Base-by-base conservation (phyloP, 1,140 invertebrate species). In the Drosophila asahinai region DNA sequence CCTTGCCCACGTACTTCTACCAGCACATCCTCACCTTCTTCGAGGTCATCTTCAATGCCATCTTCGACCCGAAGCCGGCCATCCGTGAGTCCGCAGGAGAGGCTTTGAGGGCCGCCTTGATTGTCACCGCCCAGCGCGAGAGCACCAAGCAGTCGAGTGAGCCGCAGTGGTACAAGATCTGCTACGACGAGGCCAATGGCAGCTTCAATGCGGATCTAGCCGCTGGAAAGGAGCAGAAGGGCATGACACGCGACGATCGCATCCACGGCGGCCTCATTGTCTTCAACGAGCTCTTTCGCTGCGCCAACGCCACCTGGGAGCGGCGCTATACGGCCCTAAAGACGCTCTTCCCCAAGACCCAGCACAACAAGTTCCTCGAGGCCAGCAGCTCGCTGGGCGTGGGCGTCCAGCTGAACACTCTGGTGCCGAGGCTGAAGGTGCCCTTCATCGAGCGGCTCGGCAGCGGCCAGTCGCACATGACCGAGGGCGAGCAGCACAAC, bases 1-100 rank as follows among this genome's bases (percentile, higher is more conserved):
- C 97, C 14, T 98, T 99, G 93, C 98, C 98, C 3, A 99, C 98
- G 15, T 99, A 99, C 93, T 99, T 99, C 93, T 99, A 99, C 92
- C 98, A 99, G 94, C 98, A 99, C 95, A 97, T 99, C 0, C 97
- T 97, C 17, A 96, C 96, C 52, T 99, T 99, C 93, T 99, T 99
- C 93, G 98, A 99, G 70, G 95, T 97, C 42, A 99, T 99, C 67
- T 98, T 99, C 81, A 97, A 97, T 84, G 97, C 98, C 3, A 95
- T 99, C 36, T 95, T 97, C 65, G 98, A 99, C 94, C 96, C 97
- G 0, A 99, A 99, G 93, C 95, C 97, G n/a, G 95, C 96, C 15
- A 97, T 99, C 67, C 94, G 99, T 55, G 98, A 99, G 93, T 96
- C 96, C 7, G 98, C 98, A 9, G 97, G 98, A 0, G 97, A 98